These are phyloP conservation scores for Drosophila miranda DNA, from an alignment of 1,140 invertebrate genomes.

Conservation along the genomic window DNA sequence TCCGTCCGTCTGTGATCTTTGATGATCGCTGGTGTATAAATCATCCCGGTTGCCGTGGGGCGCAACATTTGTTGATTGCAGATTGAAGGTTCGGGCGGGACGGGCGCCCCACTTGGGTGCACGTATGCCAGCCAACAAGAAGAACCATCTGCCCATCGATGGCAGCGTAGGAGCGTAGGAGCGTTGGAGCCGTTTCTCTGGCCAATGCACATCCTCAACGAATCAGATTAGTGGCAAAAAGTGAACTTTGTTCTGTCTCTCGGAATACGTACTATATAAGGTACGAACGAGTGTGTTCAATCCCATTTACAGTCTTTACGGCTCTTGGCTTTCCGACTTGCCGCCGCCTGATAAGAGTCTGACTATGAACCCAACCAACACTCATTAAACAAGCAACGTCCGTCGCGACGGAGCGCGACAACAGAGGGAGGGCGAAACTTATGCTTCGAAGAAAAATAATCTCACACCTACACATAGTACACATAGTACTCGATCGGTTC, in stretches of 20 bases:
- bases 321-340: no score
- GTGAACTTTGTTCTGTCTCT: constrained; percentile 35
- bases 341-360: constrained; percentile 55
- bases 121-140: constrained; percentile 15
- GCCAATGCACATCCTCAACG: constrained; percentile 6
- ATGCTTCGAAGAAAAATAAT: constrained; percentile 63
- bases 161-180: not conserved
- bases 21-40: constrained; percentile 49
- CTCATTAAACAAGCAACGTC: constrained; percentile 48
- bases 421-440: constrained; percentile 35
- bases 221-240: not conserved
- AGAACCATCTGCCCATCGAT: constrained; percentile 2
- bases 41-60: constrained; percentile 43
- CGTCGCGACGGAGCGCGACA: constrained; percentile 13
- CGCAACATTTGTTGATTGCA: constrained; percentile 22
- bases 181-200: not conserved
- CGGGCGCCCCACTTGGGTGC: constrained; percentile 11
- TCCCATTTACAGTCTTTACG: constrained; percentile 40
- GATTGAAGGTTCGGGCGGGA: constrained; percentile 20
- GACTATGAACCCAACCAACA: constrained; percentile 64
- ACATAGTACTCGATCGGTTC: no score
- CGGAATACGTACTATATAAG: constrained; percentile 33
- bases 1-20: constrained; percentile 40
- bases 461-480: constrained; percentile 65
- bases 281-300: constrained; percentile 37